Conservation (phyloP, 2,113 vertebrate species). For the Steatornis caripensis region DNA sequence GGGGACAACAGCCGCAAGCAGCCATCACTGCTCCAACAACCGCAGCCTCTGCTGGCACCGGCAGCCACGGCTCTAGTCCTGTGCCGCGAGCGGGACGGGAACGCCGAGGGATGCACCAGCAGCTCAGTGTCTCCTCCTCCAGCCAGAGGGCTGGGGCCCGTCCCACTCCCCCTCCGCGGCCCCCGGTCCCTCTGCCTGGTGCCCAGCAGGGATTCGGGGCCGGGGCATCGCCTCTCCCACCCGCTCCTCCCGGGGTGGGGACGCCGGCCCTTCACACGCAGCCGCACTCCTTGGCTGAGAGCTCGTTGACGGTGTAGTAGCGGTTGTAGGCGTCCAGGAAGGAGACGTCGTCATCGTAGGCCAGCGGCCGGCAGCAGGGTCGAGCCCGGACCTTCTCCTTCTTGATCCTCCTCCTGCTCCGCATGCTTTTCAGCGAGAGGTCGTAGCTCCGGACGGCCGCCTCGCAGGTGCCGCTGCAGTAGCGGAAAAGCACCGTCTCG, state of each 20-base stretch:
- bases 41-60: accelerated
- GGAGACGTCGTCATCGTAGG: slow-evolving; percentile 87
- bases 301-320: slow-evolving; percentile 87
- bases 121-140: not conserved
- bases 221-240: not conserved
- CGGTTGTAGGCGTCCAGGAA: slow-evolving; percentile 85
- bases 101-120: accelerated
- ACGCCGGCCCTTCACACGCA: slow-evolving; percentile 81
- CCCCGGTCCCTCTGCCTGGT: not conserved
- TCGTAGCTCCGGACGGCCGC: slow-evolving; percentile 85
- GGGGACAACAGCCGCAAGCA: accelerated
- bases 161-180: not conserved
- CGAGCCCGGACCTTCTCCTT: slow-evolving; percentile 78
- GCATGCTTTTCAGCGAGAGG: slow-evolving; percentile 84
- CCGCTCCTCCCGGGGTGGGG: accelerated
- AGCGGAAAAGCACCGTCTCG: slow-evolving; percentile 89
- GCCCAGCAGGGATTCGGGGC: not conserved
- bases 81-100: accelerated
- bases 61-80: not conserved
- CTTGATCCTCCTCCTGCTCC: slow-evolving; percentile 69
- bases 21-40: accelerated
- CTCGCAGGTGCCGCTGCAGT: slow-evolving; percentile 91
- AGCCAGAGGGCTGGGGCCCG: not conserved
- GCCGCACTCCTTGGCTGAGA: slow-evolving; percentile 90
- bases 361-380: slow-evolving; percentile 89